Percentiles rank a stretch among this genome's conserved stretches.
These are phyloP conservation scores for Anodontia alba DNA, from an alignment of 2,888 invertebrate genomes.

Conservation along the genomic window DNA sequence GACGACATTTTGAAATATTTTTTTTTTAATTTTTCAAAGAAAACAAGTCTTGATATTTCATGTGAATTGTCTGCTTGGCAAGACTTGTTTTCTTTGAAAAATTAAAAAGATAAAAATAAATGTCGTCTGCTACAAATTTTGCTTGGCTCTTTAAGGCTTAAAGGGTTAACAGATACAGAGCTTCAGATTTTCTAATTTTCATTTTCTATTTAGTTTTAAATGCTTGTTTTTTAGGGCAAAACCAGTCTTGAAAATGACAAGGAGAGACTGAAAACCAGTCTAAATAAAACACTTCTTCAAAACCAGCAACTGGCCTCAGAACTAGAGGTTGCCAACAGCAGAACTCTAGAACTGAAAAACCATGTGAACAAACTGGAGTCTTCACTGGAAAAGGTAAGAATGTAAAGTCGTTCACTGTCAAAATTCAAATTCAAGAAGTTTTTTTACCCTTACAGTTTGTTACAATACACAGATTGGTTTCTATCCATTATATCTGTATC, in stretches of 20 bases:
- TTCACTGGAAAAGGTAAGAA: conserved; percentile 78
- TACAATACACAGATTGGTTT: too few relatives aligned
- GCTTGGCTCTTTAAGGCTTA: too few relatives aligned
- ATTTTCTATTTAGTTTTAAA: background rate
- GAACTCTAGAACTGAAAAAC: conserved; percentile 66
- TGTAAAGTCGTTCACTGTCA: background rate
- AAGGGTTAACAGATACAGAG: too few relatives aligned
- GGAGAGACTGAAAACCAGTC: conserved; percentile 73
- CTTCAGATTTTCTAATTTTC: too few relatives aligned
- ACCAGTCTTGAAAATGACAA: conserved; percentile 72
- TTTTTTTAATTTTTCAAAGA: too few relatives aligned
- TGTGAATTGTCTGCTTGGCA: too few relatives aligned
- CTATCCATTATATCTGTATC: too few relatives aligned
- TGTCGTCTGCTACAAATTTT: too few relatives aligned
- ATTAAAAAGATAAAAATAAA: too few relatives aligned
- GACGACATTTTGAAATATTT: too few relatives aligned
- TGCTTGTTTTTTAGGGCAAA: background rate
- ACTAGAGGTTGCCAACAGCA: conserved; percentile 67
- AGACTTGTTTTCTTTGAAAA: too few relatives aligned
- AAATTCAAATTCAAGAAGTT: background rate
- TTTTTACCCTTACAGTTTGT: background rate
- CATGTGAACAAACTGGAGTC: conserved; percentile 70
- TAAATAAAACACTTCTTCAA: conserved; percentile 73
- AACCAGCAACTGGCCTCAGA: conserved; percentile 75
- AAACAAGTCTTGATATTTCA: too few relatives aligned